These are phyloP conservation scores for Trissoscelio sp. DNA, from an alignment of 2,888 invertebrate species.

Conservation along the genomic window DNA sequence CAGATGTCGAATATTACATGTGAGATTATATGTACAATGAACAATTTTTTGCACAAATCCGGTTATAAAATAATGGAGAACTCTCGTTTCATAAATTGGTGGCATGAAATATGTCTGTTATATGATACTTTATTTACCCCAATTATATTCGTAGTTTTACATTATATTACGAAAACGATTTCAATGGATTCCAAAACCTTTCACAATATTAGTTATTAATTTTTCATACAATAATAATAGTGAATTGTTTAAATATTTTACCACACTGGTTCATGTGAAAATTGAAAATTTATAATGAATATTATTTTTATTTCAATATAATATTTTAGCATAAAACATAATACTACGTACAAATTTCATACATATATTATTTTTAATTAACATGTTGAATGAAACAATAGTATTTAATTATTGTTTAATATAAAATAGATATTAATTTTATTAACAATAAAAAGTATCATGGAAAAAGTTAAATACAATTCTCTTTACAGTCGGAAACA, in stretches of 20 bases:
- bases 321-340: no score
- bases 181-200: not conserved
- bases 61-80: not conserved
- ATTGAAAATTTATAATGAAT: no score
- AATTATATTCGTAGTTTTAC: not conserved
- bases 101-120: not conserved
- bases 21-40: not conserved
- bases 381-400: no score
- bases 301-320: no score
- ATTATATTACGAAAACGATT: not conserved
- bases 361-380: no score
- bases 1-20: slow-evolving; percentile 13
- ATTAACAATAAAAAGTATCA: slow-evolving; percentile 20
- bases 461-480: slow-evolving; percentile 14
- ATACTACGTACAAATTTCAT: no score
- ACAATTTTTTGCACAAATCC: not conserved
- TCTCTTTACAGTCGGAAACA: not conserved
- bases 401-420: no score
- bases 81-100: not conserved
- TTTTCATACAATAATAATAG: no score
- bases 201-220: no score
- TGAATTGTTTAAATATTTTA: no score
- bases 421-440: no score
- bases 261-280: no score
- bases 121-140: not conserved